phyloP scores from a whole-genome alignment of 2,797 vertebrate genomes.

The Gymnoscopelus braueri region DNA sequence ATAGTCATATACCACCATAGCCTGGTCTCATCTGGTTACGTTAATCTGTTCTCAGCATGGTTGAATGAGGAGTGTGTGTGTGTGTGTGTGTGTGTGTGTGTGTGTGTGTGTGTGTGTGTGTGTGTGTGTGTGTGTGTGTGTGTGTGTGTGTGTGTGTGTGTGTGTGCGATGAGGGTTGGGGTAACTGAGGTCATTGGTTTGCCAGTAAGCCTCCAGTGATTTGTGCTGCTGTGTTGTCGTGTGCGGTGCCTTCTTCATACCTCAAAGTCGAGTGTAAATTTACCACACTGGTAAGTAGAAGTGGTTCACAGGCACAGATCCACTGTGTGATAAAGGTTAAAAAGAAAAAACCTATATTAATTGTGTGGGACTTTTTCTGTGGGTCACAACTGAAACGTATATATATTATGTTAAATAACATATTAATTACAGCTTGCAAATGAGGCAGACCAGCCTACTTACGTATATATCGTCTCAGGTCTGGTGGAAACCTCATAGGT shows the following conservation, averaged over 20 bases:
- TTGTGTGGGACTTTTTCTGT: no score
- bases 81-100: constrained; percentile 3
- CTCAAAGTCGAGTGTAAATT: constrained; percentile 68
- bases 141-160: constrained; percentile 20
- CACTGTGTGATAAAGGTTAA: constrained; percentile 46
- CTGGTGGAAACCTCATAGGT: no score
- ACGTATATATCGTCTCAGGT: no score
- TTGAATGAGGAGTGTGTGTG: constrained; percentile 26
- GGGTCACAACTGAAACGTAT: no score
- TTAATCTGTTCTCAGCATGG: constrained; percentile 49
- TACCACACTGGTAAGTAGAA: constrained; percentile 70
- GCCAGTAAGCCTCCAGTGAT: constrained; percentile 67
- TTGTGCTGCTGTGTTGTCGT: constrained; percentile 63
- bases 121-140: constrained; percentile 20
- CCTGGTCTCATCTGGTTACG: constrained; percentile 75
- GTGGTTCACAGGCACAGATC: constrained; percentile 64
- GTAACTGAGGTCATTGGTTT: constrained; percentile 78
- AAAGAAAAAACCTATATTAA: constrained; percentile 32
- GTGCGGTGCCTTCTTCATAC: constrained; percentile 67
- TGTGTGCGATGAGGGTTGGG: constrained; percentile 54
- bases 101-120: constrained; percentile 2
- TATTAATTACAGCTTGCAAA: no score
- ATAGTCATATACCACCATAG: constrained; percentile 29
- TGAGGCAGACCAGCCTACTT: no score
- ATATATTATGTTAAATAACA: no score